A percentile compares a stretch with the other conserved stretches of the same genome.
phyloP scores from a whole-genome alignment of 2,888 invertebrate species.

The Boloria selene region DNA sequence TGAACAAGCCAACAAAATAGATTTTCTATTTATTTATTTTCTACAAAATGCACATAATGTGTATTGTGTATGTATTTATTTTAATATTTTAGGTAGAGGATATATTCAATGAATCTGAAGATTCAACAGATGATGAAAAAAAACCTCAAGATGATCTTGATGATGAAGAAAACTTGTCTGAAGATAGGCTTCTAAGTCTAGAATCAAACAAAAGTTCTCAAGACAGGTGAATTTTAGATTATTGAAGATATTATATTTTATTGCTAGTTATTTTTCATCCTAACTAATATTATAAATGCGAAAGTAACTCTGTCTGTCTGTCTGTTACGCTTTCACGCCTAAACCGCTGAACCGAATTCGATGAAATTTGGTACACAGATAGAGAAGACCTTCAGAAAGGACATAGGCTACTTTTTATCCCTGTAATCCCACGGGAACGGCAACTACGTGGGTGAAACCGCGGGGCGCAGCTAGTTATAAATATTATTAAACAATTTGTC shows the following conservation, averaged over 20 bases:
- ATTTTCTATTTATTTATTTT: not conserved
- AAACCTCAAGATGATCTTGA: slow-evolving; percentile 66
- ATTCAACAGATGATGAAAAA: slow-evolving; percentile 71
- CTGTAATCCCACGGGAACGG: too few relatives aligned
- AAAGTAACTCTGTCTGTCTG: too few relatives aligned
- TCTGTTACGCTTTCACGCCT: too few relatives aligned
- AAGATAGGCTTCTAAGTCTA: slow-evolving; percentile 63
- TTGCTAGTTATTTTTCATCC: not conserved
- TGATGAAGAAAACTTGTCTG: slow-evolving; percentile 73
- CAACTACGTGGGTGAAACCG: too few relatives aligned
- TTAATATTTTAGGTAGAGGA: slow-evolving; percentile 83
- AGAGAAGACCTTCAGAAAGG: too few relatives aligned
- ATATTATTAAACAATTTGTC: too few relatives aligned
- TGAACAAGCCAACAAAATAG: not conserved
- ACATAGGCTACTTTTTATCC: too few relatives aligned
- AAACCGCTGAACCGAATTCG: too few relatives aligned
- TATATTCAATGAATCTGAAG: slow-evolving; percentile 85
- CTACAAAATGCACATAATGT: not conserved
- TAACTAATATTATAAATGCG: too few relatives aligned
- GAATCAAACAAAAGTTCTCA: slow-evolving; percentile 66
- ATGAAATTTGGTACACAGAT: too few relatives aligned
- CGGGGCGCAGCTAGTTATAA: too few relatives aligned
- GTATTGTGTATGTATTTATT: too few relatives aligned
- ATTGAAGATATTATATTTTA: slow-evolving; percentile 10
- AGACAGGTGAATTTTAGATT: slow-evolving; percentile 50